Evolutionary conservation across 2,113 vertebrate genomes (phyloP), one percentile per base, ranked within the genome.

Genomic region (Ciconia boyciana): DNA sequence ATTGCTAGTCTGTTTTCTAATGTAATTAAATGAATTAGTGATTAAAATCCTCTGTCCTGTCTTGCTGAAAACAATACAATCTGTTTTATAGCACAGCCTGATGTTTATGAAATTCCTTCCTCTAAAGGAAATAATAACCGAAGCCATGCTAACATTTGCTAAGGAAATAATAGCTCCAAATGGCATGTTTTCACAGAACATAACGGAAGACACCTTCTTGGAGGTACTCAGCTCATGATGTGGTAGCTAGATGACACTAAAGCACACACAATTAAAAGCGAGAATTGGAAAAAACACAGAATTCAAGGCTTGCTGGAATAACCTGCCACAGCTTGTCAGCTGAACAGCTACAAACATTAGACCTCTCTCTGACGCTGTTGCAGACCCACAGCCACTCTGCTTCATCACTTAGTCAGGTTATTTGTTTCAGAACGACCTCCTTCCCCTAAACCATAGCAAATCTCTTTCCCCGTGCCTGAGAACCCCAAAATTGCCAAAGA

Each of bases 11-110:
- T 69, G 31, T 72, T 92, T 93, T 86, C 36, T 69, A 87, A 51
- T 41, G 32, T 79, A 94, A 91, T 87, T 94, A 82, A 91, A 81
- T 72, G 76, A 72, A 83, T 57, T 79, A 61, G 52, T 76, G 64
- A 97, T 72, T 86, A 75, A 91, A 88, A 83, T 52, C 39, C 49
- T 80, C 78, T 94, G 66, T 22, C 21, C 8, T 19, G 43, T 39
- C 44, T 72, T 82, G 74, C 65, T 95, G 95, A 94, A 97, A 95
- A 39, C 6, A 83, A 62, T 61, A 43, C 36, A 62, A 77, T 71
- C 65, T 84, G 51, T 68, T 94, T 94, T 80, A 65, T 68, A 95
- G 78, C 19, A 34, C 32, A 76, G 32, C 19, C 34, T 84, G 64
- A 61, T 34, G 10, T 72, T 65, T 74, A 52, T 52, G 20, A 83